These are phyloP conservation scores for Nysson spinosus DNA, from an alignment of 2,888 invertebrate genomes.

Conservation along the genomic window DNA sequence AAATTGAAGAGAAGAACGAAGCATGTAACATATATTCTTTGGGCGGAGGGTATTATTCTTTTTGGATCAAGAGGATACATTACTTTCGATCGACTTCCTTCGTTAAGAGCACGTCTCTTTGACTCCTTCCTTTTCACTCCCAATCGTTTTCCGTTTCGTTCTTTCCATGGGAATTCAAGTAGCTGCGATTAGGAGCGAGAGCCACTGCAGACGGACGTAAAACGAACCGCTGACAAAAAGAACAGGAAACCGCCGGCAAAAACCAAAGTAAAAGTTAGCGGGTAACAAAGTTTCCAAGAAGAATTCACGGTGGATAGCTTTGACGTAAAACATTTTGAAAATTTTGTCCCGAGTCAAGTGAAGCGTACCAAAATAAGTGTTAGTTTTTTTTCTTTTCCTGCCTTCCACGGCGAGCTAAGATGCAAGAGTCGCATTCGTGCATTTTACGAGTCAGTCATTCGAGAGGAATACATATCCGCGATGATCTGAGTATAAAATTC, in stretches of 20 bases:
- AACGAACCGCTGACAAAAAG: not conserved
- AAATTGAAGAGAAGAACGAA: slow-evolving; percentile 8
- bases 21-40: not conserved
- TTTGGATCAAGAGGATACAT: slow-evolving; percentile 27
- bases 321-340: slow-evolving; percentile 6
- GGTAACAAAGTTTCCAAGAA: not conserved
- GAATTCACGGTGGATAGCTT: slow-evolving; percentile 1
- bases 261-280: not conserved
- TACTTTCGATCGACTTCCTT: slow-evolving; percentile 34
- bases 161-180: slow-evolving; percentile 20
- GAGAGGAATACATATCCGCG: too few relatives aligned
- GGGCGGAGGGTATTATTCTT: not conserved
- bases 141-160: slow-evolving; percentile 9
- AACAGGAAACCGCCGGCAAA: not conserved
- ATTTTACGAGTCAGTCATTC: too few relatives aligned
- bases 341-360: slow-evolving; percentile 3
- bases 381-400: not conserved
- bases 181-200: not conserved
- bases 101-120: slow-evolving; percentile 37
- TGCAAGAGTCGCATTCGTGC: too few relatives aligned
- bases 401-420: too few relatives aligned
- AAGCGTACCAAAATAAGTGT: slow-evolving; percentile 5
- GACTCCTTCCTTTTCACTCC: slow-evolving; percentile 20
- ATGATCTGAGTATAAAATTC: too few relatives aligned
- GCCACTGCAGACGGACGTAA: not conserved